phyloP scores from a whole-genome alignment of 1,140 invertebrate genomes.

The Pogonognathellus flavescens region DNA sequence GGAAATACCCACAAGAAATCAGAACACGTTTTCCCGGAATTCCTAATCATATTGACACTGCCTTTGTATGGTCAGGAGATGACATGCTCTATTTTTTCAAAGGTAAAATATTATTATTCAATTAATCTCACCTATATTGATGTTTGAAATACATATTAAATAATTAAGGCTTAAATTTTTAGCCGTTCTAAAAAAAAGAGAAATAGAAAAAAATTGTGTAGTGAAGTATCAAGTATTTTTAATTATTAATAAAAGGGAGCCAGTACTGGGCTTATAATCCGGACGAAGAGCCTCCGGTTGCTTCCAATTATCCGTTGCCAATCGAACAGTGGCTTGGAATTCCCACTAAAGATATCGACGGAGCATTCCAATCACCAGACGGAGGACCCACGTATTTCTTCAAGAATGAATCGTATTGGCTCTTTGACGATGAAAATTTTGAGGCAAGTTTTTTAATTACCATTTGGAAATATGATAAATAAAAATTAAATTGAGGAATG shows the following conservation, averaged over 20 bases:
- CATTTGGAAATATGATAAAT: too few species aligned
- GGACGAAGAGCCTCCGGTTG: conserved; percentile 38
- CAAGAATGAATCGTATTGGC: conserved; percentile 76
- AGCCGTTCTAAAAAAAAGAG: too few species aligned
- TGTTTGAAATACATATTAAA: too few species aligned
- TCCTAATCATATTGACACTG: conserved; percentile 54
- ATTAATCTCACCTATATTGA: too few species aligned
- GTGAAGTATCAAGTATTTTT: too few species aligned
- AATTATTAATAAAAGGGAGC: neutral
- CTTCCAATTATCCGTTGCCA: conserved; percentile 47
- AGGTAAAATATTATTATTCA: too few species aligned
- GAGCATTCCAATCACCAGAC: conserved; percentile 86
- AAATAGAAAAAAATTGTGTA: too few species aligned
- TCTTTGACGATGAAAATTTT: conserved; percentile 60
- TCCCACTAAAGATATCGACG: conserved; percentile 75
- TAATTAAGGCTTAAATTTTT: too few species aligned
- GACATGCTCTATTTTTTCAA: conserved; percentile 54
- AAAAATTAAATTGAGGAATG: neutral
- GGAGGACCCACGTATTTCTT: conserved; percentile 89
- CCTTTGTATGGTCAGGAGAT: conserved; percentile 51
- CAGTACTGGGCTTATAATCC: conserved; percentile 53
- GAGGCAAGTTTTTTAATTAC: neutral
- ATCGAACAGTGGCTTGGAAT: conserved; percentile 56
- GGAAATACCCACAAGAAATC: conserved; percentile 49
- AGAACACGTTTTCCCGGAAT: conserved; percentile 51